Evolutionary conservation across 1,140 invertebrate species (phyloP), one percentile per base, ranked within the genome.

Genomic region (Diabrotica virgifera): DNA sequence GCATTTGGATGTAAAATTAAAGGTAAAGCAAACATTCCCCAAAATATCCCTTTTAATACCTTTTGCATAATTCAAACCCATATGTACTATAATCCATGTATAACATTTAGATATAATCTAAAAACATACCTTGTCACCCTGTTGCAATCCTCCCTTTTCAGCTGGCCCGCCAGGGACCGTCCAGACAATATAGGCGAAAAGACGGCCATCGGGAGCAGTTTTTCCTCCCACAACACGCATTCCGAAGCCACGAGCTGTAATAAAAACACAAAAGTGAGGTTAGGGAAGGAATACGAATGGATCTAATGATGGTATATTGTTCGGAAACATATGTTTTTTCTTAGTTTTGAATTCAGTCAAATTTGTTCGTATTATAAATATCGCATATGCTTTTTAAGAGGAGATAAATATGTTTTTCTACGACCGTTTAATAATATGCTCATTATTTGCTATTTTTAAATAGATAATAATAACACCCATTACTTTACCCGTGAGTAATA

Each of bases 201-300:
- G 86, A 13, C 88, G 86, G 5, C 93, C 93, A 78, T 94, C 92
- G 5, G 86, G 81, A 13, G 89, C 89, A 5, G 88, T 87, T 77
- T 95, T 95, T 12, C 95, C 94, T 5, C 94, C 94, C 5, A 96
- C 93, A 5, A 97, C 91, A 65, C 93, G 85, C 91, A 97, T 93
- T 4, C 94, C 94, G 75, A 96, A 94, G 63, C 94, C 94, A 73
- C 91, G 86, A 62, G 90, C 93, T 95, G 69, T 6, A 76, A 75
- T 36, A 9, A 0, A 57, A 46, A 46, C n/a, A 46, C 24, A 46
- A 46, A 46, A 46, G 40, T 46, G 40, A 46, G 40, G 40, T 46
- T 46, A 46, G 40, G 24, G 24, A 2, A 24, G 24, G 24, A 24
- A 24, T 24, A 24, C 24, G 24, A 24, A 24, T 24, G 24, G 24